Conservation (phyloP, 2,113 vertebrate genomes). For the Periophthalmodon schlosseri region DNA sequence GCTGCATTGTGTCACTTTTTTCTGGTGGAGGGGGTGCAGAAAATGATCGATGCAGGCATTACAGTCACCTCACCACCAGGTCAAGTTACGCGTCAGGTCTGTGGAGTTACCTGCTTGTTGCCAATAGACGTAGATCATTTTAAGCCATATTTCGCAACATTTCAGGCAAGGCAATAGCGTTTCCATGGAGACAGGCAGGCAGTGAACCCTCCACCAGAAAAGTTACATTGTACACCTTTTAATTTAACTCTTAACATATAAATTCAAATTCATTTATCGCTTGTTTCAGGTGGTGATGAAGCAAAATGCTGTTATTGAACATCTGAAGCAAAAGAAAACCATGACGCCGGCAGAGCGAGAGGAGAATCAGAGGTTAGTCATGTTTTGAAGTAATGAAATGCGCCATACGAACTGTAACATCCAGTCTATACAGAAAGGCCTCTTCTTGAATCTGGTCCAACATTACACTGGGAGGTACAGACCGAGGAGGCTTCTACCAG, state of each 20-base stretch:
- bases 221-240: too few species aligned
- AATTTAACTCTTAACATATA: too few species aligned
- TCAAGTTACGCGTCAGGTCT: too few species aligned
- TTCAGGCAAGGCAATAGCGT: too few species aligned
- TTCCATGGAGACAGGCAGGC: too few species aligned
- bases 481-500: constrained; percentile 31
- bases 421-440: neutral
- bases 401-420: neutral
- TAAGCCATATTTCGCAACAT: neutral
- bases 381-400: constrained; percentile 6
- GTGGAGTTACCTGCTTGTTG: neutral
- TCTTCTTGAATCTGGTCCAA: constrained; percentile 15
- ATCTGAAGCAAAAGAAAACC: constrained; percentile 97
- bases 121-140: neutral
- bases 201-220: too few species aligned
- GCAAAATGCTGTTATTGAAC: constrained; percentile 94
- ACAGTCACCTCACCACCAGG: too few species aligned
- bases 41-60: too few species aligned
- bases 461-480: constrained; percentile 17
- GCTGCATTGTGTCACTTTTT: too few species aligned
- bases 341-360: constrained; percentile 92
- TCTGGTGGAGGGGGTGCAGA: too few species aligned
- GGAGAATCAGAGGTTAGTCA: constrained; percentile 91
- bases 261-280: too few species aligned
- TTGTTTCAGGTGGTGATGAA: constrained; percentile 91